Evolutionary conservation across 2,888 invertebrate genomes (phyloP), one percentile per base, ranked within the genome.

Genomic region (Bugulina stolonifera): DNA sequence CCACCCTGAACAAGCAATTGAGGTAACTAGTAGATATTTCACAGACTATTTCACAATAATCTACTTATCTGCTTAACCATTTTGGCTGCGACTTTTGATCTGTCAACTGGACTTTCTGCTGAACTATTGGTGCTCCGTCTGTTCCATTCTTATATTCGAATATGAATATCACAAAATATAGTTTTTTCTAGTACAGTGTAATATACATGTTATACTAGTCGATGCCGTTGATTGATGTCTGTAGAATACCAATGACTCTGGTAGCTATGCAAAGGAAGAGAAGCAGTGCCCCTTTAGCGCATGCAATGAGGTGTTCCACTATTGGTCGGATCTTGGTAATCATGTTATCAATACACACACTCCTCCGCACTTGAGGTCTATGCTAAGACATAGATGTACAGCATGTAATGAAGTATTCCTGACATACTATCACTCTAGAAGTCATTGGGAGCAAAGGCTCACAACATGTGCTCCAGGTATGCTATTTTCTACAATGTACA

Each of bases 381-480:
- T 64, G 32, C 3, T 64, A 29, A 64, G 27, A 64, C 64, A 64
- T n/a, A 34, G 32, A 14, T 64, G 64, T 27, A 64, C 64, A 10
- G 29, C 18, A 25, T 64, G 64, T 32, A 34, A 34, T 5, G 29
- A 64, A 10, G 34, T 64, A 5, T 64, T 64, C 32, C 32, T 27
- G 5, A 64, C 29, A 14, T 64, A 64, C 32, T 64, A 64, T 32
- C 64, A 64, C 34, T 27, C 64, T 32, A 64, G 64, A 64, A 27
- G 18, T 64, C 64, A 64, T 32, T 64, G 64, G 64, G 64, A 64
- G 23, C n/a, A 57, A 23, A 57, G n/a, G n/a, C n/a, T n/a, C n/a
- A n/a, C n/a, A n/a, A n/a, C n/a, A n/a, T n/a, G n/a, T n/a, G n/a
- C n/a, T n/a, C n/a, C n/a, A n/a, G n/a, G n/a, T n/a, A n/a, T n/a